Conservation (phyloP, 2,797 vertebrate genomes). For the Mus spretus region DNA sequence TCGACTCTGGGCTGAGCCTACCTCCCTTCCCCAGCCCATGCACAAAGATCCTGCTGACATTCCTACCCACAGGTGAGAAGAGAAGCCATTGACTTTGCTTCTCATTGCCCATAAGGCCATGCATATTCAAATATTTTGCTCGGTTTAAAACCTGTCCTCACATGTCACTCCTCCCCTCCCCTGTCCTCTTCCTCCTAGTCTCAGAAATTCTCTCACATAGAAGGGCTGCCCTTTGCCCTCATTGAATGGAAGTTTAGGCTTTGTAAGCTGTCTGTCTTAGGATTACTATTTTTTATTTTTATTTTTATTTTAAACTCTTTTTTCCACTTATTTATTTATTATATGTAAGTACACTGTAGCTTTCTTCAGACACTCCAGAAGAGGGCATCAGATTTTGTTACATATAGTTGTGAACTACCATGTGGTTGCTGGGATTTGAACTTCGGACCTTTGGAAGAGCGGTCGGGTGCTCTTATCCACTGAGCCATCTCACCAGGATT, state of each 20-base stretch:
- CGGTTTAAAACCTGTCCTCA: background rate
- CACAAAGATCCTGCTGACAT: background rate
- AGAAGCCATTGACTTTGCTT: too few relatives aligned
- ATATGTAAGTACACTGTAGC: too few relatives aligned
- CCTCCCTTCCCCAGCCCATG: background rate
- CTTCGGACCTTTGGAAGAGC: too few relatives aligned
- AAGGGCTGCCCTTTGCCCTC: background rate
- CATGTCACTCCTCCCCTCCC: background rate
- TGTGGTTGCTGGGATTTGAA: too few relatives aligned
- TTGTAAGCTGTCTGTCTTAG: background rate
- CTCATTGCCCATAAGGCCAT: accelerated
- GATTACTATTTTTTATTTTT: background rate
- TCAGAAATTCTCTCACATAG: accelerated
- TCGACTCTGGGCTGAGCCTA: background rate
- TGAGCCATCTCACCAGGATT: background rate
- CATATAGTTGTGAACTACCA: too few relatives aligned
- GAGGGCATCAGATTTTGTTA: too few relatives aligned
- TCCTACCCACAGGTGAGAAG: accelerated
- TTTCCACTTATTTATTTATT: too few relatives aligned
- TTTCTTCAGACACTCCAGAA: too few relatives aligned
- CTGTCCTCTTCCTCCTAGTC: too few relatives aligned
- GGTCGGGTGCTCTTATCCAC: too few relatives aligned
- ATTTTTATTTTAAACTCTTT: too few relatives aligned
- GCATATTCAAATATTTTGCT: background rate
- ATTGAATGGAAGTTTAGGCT: background rate